Evolutionary conservation across 2,888 invertebrate species (phyloP), one percentile per base, ranked within the genome.

Genomic region (Odontocolon sp.): DNA sequence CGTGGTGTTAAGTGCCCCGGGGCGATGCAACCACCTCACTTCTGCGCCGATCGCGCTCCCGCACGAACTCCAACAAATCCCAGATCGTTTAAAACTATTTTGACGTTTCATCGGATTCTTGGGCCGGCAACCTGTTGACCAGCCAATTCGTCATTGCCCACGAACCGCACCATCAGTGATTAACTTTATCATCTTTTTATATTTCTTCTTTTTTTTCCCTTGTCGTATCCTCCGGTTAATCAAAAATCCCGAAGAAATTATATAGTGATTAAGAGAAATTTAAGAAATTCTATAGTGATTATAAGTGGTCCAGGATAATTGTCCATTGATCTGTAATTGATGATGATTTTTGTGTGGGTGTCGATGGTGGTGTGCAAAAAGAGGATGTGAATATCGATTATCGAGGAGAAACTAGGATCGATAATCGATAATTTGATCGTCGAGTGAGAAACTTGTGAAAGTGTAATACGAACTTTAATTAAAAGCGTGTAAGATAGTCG

Each of bases 11-110:
- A 78, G 78, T 86, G 87, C 86, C 87, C 84, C 74, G 85, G 82
- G 85, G 86, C 85, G 81, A 86, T 85, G 81, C 87, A 88, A 88
- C 88, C 88, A 88, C 87, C 87, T 87, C 89, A 88, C 88, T 89
- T 86, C 85, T 85, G 86, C 84, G 85, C 82, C 83, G 87, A 87
- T 87, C 88, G 88, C 85, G 87, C 84, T 78, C 59, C 75, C 64
- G 75, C 71, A 81, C 69, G 63, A 78, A 72, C 74, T 69, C 26
- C 8, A 45, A 61, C 64, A 26, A 54, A 57, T 31, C 8, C 28
- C 36, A 21, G 18, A 66, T 64, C 76, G 64, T 59, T 71, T 57
- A 18, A 57, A 18, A 26, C 66, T 54, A 38, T 69, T 77, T 73
- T 77, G 77, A 77, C 77, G 61, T 77, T 77, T 77, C 31, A 68